Evolutionary conservation across 2,888 invertebrate species (phyloP).

Genomic region (Gari tellinella): DNA sequence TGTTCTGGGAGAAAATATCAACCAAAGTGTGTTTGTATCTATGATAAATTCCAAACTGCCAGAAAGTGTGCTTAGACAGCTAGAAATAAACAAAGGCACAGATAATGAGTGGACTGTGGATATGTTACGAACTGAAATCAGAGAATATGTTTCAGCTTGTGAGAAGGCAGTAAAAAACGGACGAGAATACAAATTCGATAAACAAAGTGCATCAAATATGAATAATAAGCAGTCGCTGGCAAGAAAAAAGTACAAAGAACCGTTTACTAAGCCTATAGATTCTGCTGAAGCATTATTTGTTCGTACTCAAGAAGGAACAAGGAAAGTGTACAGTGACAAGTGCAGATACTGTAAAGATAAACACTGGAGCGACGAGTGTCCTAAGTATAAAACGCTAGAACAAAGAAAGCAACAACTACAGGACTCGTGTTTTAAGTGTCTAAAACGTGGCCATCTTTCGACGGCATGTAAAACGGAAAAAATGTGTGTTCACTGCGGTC

Average conservation of each 20-base stretch:
- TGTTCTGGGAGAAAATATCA: constrained; percentile 12
- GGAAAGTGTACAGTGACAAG: not conserved
- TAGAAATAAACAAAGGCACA: constrained; percentile 21
- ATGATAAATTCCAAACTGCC: constrained; percentile 21
- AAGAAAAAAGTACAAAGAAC: too few relatives aligned
- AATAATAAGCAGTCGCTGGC: too few relatives aligned
- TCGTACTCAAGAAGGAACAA: not conserved
- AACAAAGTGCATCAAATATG: too few relatives aligned
- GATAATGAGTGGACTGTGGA: constrained; percentile 13
- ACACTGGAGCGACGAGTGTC: constrained; percentile 35
- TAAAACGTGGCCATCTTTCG: constrained; percentile 7
- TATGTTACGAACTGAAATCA: not conserved
- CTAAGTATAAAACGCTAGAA: constrained; percentile 16
- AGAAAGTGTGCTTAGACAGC: constrained; percentile 14
- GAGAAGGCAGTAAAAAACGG: not conserved
- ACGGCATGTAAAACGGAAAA: constrained; percentile 14
- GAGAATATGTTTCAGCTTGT: not conserved
- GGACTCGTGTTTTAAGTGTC: constrained; percentile 17
- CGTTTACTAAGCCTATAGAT: too few relatives aligned
- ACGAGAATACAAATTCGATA: too few relatives aligned
- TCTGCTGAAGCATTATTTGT: not conserved
- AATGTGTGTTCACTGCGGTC: constrained; percentile 26
- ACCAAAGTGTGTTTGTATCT: constrained; percentile 31
- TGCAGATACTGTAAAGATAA: constrained; percentile 23
- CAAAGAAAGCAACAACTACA: constrained; percentile 13